Evolutionary conservation across 2,797 vertebrate species (phyloP).

Genomic region (Lates japonicus): DNA sequence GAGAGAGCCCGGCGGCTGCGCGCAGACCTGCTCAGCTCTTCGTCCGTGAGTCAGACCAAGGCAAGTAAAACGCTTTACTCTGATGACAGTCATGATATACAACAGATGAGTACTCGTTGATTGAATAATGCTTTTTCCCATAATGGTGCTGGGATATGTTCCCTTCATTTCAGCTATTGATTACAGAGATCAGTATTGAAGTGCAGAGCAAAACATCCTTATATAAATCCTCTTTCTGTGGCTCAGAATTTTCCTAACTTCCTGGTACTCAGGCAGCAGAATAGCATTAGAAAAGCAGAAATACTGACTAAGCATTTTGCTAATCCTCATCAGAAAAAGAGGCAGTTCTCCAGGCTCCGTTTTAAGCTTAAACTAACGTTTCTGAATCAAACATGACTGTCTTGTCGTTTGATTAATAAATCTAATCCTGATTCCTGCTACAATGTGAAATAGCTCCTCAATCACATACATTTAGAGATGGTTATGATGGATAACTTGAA

Average conservation of each 20-base stretch:
- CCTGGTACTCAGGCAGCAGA: no score
- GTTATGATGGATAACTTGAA: background rate
- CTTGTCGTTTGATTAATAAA: no score
- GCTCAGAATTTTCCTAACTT: background rate
- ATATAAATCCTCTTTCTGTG: background rate
- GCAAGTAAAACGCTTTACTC: conserved; percentile 34
- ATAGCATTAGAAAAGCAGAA: background rate
- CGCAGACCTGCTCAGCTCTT: background rate
- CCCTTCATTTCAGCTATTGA: no score
- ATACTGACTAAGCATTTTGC: background rate
- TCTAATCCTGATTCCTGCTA: background rate
- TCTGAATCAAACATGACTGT: background rate
- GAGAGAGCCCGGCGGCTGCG: background rate
- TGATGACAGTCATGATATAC: background rate
- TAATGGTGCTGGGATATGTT: no score
- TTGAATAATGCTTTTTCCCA: background rate
- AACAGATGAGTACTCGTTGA: background rate
- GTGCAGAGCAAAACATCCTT: background rate
- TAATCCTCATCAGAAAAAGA: background rate
- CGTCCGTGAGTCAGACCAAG: conserved; percentile 2
- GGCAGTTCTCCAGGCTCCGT: background rate
- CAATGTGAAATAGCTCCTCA: background rate
- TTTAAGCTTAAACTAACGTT: no score
- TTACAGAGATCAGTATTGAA: background rate
- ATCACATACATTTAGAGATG: no score